phyloP scores from a whole-genome alignment of 2,888 invertebrate genomes.

The Trachelus troglodyta region DNA sequence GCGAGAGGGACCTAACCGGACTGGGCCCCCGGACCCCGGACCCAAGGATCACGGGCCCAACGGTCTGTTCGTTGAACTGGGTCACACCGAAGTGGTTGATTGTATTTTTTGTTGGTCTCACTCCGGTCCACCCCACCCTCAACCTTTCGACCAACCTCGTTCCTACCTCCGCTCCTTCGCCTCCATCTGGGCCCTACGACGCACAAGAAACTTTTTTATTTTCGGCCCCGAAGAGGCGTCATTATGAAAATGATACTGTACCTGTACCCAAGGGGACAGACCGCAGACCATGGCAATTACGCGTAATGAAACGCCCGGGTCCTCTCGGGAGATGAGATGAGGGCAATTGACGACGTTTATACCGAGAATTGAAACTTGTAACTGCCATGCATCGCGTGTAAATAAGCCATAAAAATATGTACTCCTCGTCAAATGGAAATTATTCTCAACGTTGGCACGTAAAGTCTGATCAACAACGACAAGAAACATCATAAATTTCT shows the following conservation, averaged over 20 bases:
- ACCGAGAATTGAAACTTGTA: constrained; percentile 38
- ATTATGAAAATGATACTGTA: constrained; percentile 66
- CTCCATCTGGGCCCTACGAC: constrained; percentile 29
- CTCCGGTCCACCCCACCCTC: constrained; percentile 19
- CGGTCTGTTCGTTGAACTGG: constrained; percentile 51
- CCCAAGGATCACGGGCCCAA: constrained; percentile 8
- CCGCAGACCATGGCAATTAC: constrained; percentile 65
- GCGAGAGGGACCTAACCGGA: constrained; percentile 30
- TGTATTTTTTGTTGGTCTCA: constrained; percentile 33
- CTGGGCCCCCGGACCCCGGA: constrained; percentile 3
- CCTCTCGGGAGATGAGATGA: constrained; percentile 39
- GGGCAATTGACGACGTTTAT: constrained; percentile 54
- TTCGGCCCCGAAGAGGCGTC: constrained; percentile 42
- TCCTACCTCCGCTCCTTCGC: not conserved
- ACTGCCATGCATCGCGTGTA: constrained; percentile 52
- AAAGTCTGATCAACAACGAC: constrained; percentile 17
- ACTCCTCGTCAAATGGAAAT: constrained; percentile 36
- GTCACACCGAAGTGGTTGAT: constrained; percentile 57
- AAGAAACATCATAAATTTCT: constrained; percentile 9
- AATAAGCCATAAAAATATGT: constrained; percentile 48
- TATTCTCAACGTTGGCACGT: constrained; percentile 35
- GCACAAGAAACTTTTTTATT: constrained; percentile 37
- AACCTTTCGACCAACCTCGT: constrained; percentile 24
- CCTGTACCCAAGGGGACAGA: constrained; percentile 55
- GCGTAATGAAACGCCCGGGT: constrained; percentile 63